These are phyloP conservation scores for Trialeurodes vaporariorum DNA, from an alignment of 1,140 invertebrate genomes.

Conservation along the genomic window DNA sequence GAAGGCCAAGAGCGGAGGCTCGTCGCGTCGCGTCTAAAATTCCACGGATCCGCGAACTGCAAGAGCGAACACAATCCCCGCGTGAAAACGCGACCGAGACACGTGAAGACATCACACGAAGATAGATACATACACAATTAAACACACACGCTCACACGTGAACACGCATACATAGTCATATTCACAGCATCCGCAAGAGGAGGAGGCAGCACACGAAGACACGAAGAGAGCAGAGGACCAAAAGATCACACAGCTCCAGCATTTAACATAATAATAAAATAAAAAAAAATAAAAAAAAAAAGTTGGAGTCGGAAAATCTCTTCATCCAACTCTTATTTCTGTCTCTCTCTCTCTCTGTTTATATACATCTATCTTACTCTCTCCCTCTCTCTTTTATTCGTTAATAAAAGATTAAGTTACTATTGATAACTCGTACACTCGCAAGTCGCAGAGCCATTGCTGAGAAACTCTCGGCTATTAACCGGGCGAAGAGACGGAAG, in stretches of 20 bases:
- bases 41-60: neutral
- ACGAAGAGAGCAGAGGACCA: too few relatives aligned
- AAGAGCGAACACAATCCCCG: neutral
- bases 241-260: neutral
- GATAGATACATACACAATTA: too few relatives aligned
- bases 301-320: neutral
- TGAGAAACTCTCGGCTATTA: neutral
- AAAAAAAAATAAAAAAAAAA: neutral
- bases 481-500: neutral
- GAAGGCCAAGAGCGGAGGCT: neutral
- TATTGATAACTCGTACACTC: neutral
- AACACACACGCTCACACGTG: too few relatives aligned
- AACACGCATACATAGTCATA: too few relatives aligned
- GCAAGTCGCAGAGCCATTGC: too few relatives aligned
- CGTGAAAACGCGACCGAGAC: too few relatives aligned
- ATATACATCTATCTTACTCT: too few relatives aligned
- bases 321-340: neutral
- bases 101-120: too few relatives aligned
- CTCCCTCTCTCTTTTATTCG: neutral
- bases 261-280: neutral
- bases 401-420: slow-evolving; percentile 1
- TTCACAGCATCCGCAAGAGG: too few relatives aligned
- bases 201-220: too few relatives aligned
- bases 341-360: too few relatives aligned
- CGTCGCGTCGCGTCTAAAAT: neutral